Conservation (phyloP, 2,888 invertebrate genomes). For the Kryphioiulus occultus region DNA sequence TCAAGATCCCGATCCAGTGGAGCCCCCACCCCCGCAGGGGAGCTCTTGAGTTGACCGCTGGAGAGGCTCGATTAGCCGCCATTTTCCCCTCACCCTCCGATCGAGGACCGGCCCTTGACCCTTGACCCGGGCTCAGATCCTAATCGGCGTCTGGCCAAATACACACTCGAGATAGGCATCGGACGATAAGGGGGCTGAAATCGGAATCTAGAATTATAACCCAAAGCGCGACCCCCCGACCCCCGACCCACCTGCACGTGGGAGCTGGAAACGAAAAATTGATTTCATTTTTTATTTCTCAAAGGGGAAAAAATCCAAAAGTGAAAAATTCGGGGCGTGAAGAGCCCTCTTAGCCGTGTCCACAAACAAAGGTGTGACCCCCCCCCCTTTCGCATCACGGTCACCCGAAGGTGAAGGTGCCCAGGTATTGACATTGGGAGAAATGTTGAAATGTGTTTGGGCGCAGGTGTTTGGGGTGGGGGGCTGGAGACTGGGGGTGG, state of each 20-base stretch:
- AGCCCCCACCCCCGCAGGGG: constrained; percentile 3
- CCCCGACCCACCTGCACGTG: background rate
- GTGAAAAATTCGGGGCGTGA: constrained; percentile 5
- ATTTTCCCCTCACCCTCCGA: background rate
- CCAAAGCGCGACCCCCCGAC: background rate
- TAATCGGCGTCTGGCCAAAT: background rate
- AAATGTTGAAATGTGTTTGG: constrained; percentile 44
- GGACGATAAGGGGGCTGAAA: constrained; percentile 5
- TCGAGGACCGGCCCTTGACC: background rate
- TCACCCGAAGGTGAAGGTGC: background rate
- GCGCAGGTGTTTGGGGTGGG: constrained; percentile 4
- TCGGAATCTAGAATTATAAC: constrained; percentile 5
- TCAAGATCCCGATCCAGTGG: too few species aligned
- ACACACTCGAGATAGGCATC: background rate
- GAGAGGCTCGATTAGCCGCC: constrained; percentile 5
- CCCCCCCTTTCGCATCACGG: background rate
- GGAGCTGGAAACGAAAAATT: background rate
- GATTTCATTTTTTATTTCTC: background rate
- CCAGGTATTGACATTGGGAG: constrained; percentile 16
- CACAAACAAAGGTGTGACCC: background rate
- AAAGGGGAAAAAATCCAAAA: background rate
- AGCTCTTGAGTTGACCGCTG: background rate
- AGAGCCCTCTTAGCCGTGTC: constrained; percentile 5
- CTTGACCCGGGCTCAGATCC: background rate
- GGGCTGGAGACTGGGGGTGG: constrained; percentile 28